Conservation (phyloP, 2,888 invertebrate genomes). For the Plebejus melissa region DNA sequence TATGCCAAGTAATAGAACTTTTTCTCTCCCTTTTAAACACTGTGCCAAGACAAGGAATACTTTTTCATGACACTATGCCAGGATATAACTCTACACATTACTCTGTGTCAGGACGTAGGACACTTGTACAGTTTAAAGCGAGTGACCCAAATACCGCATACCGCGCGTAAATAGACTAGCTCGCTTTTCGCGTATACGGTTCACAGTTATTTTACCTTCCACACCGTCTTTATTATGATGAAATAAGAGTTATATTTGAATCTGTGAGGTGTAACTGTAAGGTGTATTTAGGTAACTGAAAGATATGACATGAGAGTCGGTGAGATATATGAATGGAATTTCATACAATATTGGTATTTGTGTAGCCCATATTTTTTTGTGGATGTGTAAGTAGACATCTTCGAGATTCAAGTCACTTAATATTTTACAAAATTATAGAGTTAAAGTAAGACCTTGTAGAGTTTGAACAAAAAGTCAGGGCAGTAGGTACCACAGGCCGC, state of each 20-base stretch:
- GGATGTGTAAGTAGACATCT: no score
- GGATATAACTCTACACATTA: background rate
- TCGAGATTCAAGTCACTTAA: no score
- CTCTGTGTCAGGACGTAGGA: constrained; percentile 30
- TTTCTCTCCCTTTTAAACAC: no score
- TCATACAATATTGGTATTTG: background rate
- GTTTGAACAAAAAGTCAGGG: no score
- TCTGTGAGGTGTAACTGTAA: background rate
- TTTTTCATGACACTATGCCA: background rate
- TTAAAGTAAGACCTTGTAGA: no score
- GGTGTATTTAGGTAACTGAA: background rate
- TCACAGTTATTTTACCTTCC: background rate
- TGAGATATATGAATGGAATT: background rate
- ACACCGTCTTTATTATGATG: background rate
- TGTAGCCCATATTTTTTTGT: background rate
- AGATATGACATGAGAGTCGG: background rate
- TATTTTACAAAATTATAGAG: no score
- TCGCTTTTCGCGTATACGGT: background rate
- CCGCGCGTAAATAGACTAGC: constrained; percentile 32
- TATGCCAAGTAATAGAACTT: no score
- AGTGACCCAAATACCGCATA: constrained; percentile 35
- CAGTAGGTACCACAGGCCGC: no score
- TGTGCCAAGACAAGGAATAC: background rate
- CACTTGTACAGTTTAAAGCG: constrained; percentile 27
- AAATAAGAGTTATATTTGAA: background rate